Conservation (phyloP, 1,140 invertebrate species). For the Drosophila fuyamai region DNA sequence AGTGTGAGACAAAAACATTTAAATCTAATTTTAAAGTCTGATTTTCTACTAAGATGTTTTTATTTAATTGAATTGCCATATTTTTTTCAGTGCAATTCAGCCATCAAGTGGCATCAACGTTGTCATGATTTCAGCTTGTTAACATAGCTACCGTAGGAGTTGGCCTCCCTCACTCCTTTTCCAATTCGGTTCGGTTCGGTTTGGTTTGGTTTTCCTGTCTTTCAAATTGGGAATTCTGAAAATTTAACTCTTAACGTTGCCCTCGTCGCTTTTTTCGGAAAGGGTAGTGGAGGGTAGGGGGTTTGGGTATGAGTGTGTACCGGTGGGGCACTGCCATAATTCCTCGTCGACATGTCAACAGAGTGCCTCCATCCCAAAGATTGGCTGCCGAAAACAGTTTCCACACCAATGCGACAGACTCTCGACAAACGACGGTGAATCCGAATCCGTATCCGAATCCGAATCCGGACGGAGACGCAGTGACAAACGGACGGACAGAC, state of each 20-base stretch:
- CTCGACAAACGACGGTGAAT: slow-evolving; percentile 20
- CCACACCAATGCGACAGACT: slow-evolving; percentile 36
- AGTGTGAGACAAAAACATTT: no score
- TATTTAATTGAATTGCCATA: no score
- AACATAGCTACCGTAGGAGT: slow-evolving; percentile 75
- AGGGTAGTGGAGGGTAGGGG: no score
- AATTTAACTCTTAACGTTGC: slow-evolving; percentile 76
- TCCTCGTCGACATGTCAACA: slow-evolving; percentile 80
- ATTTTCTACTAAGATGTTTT: no score
- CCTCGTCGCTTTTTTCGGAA: slow-evolving; percentile 41
- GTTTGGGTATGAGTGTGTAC: no score
- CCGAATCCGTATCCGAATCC: slow-evolving; percentile 8
- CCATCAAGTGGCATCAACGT: slow-evolving; percentile 78
- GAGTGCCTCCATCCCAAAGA: slow-evolving; percentile 58
- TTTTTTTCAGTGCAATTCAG: slow-evolving; percentile 16
- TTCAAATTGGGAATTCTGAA: slow-evolving; percentile 83
- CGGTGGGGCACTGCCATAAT: slow-evolving; percentile 61
- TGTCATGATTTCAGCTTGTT: slow-evolving; percentile 82
- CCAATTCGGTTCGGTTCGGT: slow-evolving; percentile 24
- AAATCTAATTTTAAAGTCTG: no score
- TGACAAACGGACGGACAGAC: slow-evolving; percentile 3
- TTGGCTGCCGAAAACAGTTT: slow-evolving; percentile 44
- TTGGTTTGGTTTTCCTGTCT: slow-evolving; percentile 65
- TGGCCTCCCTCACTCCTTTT: slow-evolving; percentile 6
- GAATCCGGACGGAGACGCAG: slow-evolving; percentile 8